These are phyloP conservation scores for Tragelaphus imberbis DNA, from an alignment of 2,113 vertebrate species.

Conservation along the genomic window DNA sequence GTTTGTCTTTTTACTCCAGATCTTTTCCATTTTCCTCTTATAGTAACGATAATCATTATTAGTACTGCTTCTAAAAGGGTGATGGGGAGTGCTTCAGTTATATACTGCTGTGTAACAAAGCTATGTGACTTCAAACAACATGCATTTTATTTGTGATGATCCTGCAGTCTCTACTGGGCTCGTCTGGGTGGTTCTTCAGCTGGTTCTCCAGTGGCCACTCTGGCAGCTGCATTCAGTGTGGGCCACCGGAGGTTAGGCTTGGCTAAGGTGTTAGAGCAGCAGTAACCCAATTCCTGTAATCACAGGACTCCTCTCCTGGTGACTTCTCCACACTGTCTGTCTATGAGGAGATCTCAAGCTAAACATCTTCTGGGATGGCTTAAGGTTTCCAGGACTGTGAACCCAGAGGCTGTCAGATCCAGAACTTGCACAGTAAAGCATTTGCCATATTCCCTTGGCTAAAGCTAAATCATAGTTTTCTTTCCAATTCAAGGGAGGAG, in stretches of 20 bases:
- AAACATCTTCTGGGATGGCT: no score
- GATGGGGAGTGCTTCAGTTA: background rate
- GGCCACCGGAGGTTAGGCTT: background rate
- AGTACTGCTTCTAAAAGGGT: background rate
- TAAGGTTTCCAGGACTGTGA: background rate
- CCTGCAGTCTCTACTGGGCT: background rate
- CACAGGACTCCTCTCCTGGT: background rate
- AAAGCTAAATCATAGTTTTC: background rate
- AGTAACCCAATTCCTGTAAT: background rate
- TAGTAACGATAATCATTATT: background rate
- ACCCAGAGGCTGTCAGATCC: background rate
- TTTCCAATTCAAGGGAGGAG: background rate
- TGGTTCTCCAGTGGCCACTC: background rate
- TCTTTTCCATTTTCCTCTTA: background rate
- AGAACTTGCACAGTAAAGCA: background rate
- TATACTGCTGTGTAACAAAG: background rate
- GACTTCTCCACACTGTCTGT: background rate
- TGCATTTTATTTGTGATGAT: background rate
- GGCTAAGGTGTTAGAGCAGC: background rate
- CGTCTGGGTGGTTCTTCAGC: background rate
- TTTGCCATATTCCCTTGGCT: background rate
- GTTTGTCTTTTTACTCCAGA: background rate
- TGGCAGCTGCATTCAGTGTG: background rate
- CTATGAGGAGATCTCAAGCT: background rate
- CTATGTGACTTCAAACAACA: background rate